Conservation (phyloP, 2,888 invertebrate species). For the Archips xylosteana region DNA sequence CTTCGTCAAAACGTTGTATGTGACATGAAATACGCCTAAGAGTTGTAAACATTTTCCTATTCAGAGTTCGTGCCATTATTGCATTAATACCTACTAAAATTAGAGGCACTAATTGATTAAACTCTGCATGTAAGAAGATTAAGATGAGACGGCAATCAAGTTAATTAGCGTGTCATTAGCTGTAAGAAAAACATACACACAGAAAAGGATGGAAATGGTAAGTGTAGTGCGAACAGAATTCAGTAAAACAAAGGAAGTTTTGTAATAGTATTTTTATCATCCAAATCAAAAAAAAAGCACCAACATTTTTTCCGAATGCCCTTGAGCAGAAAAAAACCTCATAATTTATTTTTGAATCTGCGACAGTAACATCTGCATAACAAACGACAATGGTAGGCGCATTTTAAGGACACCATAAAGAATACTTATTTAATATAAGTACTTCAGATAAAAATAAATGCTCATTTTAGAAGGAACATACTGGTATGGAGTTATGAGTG, state of each 20-base stretch:
- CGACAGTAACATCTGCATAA: not conserved
- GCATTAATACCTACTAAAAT: too few relatives aligned
- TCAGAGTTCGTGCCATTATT: not conserved
- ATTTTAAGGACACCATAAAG: not conserved
- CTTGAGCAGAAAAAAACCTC: not conserved
- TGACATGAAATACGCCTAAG: not conserved
- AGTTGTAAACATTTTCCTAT: not conserved
- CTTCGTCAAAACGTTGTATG: not conserved
- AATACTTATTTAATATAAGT: not conserved
- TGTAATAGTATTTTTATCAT: not conserved
- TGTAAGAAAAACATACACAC: not conserved
- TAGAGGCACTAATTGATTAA: not conserved
- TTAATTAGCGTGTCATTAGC: not conserved
- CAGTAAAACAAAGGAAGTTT: not conserved
- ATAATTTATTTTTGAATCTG: conserved; percentile 5
- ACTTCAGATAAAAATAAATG: not conserved
- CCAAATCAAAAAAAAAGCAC: too few relatives aligned
- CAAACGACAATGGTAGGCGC: not conserved
- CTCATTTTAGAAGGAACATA: not conserved
- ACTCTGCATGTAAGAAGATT: not conserved
- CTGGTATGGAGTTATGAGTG: not conserved
- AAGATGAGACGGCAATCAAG: not conserved
- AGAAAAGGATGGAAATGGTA: not conserved
- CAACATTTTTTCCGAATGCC: too few relatives aligned
- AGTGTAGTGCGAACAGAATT: not conserved